Evolutionary conservation across 1,140 invertebrate species (phyloP), one percentile per base, ranked within the genome.

Genomic region (Lethrus apterus): DNA sequence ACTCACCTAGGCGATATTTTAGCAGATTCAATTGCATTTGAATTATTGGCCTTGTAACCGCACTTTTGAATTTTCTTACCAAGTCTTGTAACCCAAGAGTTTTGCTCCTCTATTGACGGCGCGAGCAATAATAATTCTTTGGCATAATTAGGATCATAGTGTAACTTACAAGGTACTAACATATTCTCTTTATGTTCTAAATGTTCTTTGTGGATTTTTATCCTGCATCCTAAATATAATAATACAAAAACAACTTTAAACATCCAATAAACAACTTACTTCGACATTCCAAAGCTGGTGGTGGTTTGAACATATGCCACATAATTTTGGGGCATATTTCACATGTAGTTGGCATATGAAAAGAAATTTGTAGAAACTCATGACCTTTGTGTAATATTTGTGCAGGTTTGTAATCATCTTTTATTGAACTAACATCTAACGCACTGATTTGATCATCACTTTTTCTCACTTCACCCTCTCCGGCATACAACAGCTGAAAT

Each of bases 291-390:
- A 97, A 76, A 38, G 95, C 94, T 51, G 91, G 87, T 34, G 94
- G 94, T 46, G 95, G 94, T 64, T 92, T 82, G 66, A 98, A 88
- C 81, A 98, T 89, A 67, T 96, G 86, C 90, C 93, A 98, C 41
- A 98, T 75, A 56, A 93, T 92, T 67, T 93, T 94, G 21, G 91
- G 83, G 78, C 95, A 99, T 38, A 92, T 86, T 73, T 99, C 95
- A 73, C 95, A 99, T 48, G 88, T 88, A 2, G 95, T 96, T 23
- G 94, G 94, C 81, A 97, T 98, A 70, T 98, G 93, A 72, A 90
- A 99, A 51, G 87, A 92, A 56, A 99, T 93, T 56, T 89, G 85
- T 46, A 97, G 77, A 60, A 99, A 92, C 68, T 98, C 93, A 70
- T 98, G 95, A 2, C 93, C 92, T 73, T 98, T 97, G 63, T 95